These are phyloP conservation scores for Willisornis vidua DNA, from an alignment of 2,113 vertebrate species.

Conservation along the genomic window DNA sequence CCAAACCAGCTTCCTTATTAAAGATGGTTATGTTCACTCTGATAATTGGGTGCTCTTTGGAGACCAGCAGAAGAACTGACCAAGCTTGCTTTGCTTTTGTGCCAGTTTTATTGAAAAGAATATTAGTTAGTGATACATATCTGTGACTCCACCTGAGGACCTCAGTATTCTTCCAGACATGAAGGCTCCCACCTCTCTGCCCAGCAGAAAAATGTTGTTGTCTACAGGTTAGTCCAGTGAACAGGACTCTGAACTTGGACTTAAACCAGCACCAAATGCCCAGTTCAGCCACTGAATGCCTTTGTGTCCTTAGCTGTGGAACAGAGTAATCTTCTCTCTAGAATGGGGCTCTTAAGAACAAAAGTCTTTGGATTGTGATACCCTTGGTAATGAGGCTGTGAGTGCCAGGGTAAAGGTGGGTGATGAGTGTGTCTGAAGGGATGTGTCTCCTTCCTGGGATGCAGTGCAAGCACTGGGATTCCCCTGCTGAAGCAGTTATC, in stretches of 20 bases:
- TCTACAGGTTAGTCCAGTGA: neutral
- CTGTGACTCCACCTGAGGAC: neutral
- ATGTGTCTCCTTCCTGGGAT: neutral
- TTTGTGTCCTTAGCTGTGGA: neutral
- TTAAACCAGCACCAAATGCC: neutral
- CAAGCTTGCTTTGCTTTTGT: neutral
- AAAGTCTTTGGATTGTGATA: neutral
- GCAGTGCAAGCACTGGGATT: fast-evolving
- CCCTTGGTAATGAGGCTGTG: neutral
- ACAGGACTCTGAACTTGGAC: neutral
- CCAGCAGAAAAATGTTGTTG: neutral
- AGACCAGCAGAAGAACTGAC: neutral
- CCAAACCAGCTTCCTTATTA: neutral
- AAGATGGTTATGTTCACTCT: neutral
- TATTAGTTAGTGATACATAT: neutral
- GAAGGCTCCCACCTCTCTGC: neutral
- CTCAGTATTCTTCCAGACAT: neutral
- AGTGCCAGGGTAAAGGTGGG: neutral
- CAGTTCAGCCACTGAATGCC: neutral
- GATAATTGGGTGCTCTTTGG: neutral
- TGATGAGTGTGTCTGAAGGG: neutral
- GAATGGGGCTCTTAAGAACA: neutral
- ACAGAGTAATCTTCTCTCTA: neutral
- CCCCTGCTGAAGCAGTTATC: neutral
- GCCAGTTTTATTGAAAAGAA: neutral